Evolutionary conservation across 2,797 vertebrate species (phyloP), one percentile per base, ranked within the genome.

Genomic region (Premnoplex brunnescens): DNA sequence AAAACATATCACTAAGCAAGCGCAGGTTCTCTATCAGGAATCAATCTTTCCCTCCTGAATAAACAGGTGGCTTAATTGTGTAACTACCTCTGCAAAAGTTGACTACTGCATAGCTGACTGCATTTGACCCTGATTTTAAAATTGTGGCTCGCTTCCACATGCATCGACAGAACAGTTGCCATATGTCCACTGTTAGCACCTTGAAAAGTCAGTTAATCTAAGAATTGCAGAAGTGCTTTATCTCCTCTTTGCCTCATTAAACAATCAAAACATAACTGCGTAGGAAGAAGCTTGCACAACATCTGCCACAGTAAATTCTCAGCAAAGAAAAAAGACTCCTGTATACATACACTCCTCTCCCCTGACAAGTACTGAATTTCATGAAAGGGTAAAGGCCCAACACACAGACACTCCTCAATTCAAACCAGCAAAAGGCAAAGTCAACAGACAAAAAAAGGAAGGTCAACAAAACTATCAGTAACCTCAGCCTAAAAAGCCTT

Each of bases 241-340:
- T 95, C 91, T 94, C 82, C 68, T 90, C 94, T 96, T 94, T 95
- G 95, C 95, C 71, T 92, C 97, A 95, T 94, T 97, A 95, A 93
- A 72, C 93, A 97, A 97, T 95, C 84, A 97, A 95, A 96, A 97
- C 87, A 88, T 59, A 94, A 89, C 91, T 80, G 77, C 18, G 46
- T 76, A 85, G 85, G 67, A 96, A 96, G 95, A 97, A 94, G 90
- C 72, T 59, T 27, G n/a, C 59, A 37, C 76, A 96, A 86, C 95
- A 97, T 81, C 85, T 94, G 87, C 91, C 72, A 49, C 73, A 88
- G 73, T 36, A 88, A 89, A 91, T 94, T 77, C 84, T 85, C 90
- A 85, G 69, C 0, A 3, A 84, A 78, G 80, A 8, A 95, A 88
- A 92, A 27, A 81, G 73, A 14, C 44, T 52, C 48, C 60, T 39